These are phyloP conservation scores for Myrmecophaga tridactyla DNA, from an alignment of 2,113 vertebrate species.

Conservation along the genomic window DNA sequence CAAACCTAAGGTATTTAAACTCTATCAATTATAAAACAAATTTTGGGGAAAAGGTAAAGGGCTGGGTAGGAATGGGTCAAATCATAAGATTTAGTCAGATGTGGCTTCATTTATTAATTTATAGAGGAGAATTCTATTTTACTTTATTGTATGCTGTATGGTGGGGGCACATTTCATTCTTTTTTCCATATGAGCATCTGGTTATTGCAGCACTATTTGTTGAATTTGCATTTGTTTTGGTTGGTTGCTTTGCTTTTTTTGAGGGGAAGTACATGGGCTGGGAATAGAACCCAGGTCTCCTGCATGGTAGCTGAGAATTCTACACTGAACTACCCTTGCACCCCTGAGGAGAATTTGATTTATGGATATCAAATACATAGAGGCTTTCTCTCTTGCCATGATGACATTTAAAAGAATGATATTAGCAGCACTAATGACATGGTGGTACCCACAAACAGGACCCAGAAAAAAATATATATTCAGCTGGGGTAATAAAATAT, in stretches of 20 bases:
- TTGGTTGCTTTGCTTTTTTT: no score
- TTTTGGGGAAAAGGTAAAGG: not conserved
- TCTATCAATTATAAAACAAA: not conserved
- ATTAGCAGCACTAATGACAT: not conserved
- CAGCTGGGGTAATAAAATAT: not conserved
- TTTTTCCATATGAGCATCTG: no score
- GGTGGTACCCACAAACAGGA: not conserved
- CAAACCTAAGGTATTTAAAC: not conserved
- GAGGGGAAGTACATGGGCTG: no score
- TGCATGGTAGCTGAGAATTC: no score
- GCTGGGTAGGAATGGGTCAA: not conserved
- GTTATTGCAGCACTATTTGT: no score
- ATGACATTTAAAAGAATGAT: not conserved
- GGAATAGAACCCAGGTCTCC: no score
- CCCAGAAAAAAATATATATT: not conserved
- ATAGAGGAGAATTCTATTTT: no score
- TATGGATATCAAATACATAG: not conserved
- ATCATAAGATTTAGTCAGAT: not conserved
- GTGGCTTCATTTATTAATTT: not conserved
- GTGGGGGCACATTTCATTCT: no score
- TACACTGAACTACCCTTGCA: no score
- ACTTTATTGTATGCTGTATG: no score
- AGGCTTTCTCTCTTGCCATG: not conserved
- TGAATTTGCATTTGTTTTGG: no score
- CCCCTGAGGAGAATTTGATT: conserved; percentile 1